Evolutionary conservation across 2,113 vertebrate species (phyloP).

Genomic region (Dendropsophus ebraccatus): DNA sequence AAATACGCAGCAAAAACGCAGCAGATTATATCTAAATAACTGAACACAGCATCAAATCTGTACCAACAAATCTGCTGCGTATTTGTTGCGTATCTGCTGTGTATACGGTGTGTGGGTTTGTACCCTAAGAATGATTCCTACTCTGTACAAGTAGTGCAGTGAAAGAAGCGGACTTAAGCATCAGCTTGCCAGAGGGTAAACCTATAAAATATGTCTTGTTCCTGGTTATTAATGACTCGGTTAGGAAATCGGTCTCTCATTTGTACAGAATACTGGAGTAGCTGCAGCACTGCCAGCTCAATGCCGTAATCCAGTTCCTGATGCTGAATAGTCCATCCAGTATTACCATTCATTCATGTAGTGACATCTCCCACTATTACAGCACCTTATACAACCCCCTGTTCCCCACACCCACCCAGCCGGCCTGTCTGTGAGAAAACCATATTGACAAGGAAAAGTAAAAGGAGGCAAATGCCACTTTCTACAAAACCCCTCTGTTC

Average conservation of each 20-base stretch:
- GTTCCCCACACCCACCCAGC: not conserved
- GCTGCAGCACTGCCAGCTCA: not conserved
- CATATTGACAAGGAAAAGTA: slow-evolving; percentile 16
- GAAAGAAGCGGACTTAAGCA: not conserved
- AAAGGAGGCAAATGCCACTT: slow-evolving; percentile 9
- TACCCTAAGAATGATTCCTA: not conserved
- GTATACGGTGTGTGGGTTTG: too few species aligned
- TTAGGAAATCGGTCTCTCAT: not conserved
- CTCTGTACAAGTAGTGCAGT: not conserved
- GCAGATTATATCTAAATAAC: too few species aligned
- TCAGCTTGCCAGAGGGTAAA: not conserved
- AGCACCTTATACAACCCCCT: not conserved
- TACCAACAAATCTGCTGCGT: too few species aligned
- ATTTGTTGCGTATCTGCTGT: too few species aligned
- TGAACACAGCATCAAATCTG: too few species aligned
- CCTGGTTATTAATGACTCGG: slow-evolving; percentile 1
- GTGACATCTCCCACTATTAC: not conserved
- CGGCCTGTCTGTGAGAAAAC: slow-evolving; percentile 10
- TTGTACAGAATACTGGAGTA: not conserved
- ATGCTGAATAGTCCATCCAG: not conserved
- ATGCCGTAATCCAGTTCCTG: slow-evolving; percentile 12
- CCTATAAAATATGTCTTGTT: not conserved
- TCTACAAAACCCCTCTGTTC: slow-evolving; percentile 31
- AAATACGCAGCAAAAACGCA: too few species aligned
- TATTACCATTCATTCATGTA: not conserved